Evolutionary conservation across 2,113 vertebrate genomes (phyloP), one percentile per base, ranked within the genome.

Genomic region (Labrus mixtus): DNA sequence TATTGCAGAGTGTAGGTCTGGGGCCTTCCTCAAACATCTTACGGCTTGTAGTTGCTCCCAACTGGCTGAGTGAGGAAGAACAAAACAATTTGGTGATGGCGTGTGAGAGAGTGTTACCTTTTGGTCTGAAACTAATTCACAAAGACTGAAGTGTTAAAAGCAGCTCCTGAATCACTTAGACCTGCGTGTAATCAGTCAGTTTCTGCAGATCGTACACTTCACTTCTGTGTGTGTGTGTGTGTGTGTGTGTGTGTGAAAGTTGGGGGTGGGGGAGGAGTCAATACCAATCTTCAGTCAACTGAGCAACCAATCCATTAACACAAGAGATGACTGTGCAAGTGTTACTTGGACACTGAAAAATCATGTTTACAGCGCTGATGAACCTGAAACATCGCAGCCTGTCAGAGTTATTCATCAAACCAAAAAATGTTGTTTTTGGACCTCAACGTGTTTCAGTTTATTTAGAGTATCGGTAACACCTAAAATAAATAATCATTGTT

Each of bases 311-410:
- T 33, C 22, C 6, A 22, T 0, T 33, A 57, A 78, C 43, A 65
- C 22, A 53, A 43, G 22, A 43, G 6, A 51, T 58, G 39, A 53
- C 12, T 36, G 13, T 54, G 12, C 20, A 43, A 46, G n/a, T n/a
- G n/a, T n/a, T 41, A 48, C 13, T 70, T 70, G 67, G 54, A 56
- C 41, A 15, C 23, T 41, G 39, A 11, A 22, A 4, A 4, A 29
- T 53, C 8, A 15, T n/a, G 69, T 62, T 73, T 73, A 39, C 58
- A 73, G 23, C 2, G 23, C 6, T 33, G 50, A 55, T 55, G 23
- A 55, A 63, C 59, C 29, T 39, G 57, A 72, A 53, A 53, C 41
- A 51, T 15, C 46, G 39, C 33, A 71, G n/a, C 9, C n/a, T 71
- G 29, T 51, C 29, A 59, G 17, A 50, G 45, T 37, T 71, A 50